Percentiles rank a stretch among this genome's conserved stretches.
These are phyloP conservation scores for Tipula vernalis DNA, from an alignment of 2,888 invertebrate species.

Conservation along the genomic window DNA sequence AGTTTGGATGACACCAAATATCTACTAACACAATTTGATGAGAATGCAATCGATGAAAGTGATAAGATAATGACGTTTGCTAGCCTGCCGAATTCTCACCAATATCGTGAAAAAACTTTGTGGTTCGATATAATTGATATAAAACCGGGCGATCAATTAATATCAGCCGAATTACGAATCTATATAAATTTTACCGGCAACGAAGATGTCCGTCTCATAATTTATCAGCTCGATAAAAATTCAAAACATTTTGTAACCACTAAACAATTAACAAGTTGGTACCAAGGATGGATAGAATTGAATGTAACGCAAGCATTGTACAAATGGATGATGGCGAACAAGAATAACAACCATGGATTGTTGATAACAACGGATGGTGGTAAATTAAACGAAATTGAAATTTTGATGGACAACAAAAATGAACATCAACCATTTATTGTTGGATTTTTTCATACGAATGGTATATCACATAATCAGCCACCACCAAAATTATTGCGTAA, in stretches of 20 bases:
- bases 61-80: slow-evolving; percentile 93
- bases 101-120: slow-evolving; percentile 74
- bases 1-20: slow-evolving; percentile 46
- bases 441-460: slow-evolving; percentile 56
- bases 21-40: slow-evolving; percentile 65
- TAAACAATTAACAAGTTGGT: slow-evolving; percentile 60
- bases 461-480: slow-evolving; percentile 37
- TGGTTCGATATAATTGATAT: slow-evolving; percentile 90
- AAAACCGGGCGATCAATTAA: slow-evolving; percentile 62
- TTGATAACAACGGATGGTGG: slow-evolving; percentile 63
- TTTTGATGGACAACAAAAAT: slow-evolving; percentile 66
- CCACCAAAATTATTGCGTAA: slow-evolving; percentile 26
- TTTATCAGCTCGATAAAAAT: slow-evolving; percentile 34
- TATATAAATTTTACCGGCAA: slow-evolving; percentile 36
- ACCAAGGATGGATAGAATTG: slow-evolving; percentile 76
- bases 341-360: slow-evolving; percentile 71
- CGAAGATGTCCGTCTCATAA: neutral
- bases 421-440: slow-evolving; percentile 88
- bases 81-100: slow-evolving; percentile 65
- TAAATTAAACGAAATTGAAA: slow-evolving; percentile 44
- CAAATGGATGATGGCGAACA: slow-evolving; percentile 73
- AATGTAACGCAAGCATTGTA: slow-evolving; percentile 68
- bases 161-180: slow-evolving; percentile 75
- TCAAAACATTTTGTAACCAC: slow-evolving; percentile 63
- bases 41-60: slow-evolving; percentile 76